Base-by-base conservation (phyloP, 2,113 vertebrate species). In the Cyphomyrus plagiostoma region DNA sequence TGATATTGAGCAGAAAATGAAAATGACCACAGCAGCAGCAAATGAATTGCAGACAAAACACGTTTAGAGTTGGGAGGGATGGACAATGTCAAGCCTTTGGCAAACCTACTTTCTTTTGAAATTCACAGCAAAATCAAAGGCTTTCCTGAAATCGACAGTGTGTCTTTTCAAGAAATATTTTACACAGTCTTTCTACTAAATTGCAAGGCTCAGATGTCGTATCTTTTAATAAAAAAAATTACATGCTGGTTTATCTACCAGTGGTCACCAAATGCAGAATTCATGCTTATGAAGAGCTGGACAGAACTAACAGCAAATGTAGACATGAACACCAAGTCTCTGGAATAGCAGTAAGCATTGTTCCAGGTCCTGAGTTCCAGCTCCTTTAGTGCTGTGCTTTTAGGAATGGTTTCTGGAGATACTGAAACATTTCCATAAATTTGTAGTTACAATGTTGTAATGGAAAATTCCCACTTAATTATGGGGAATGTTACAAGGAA, bases 401-500 rank as follows among this genome's bases (percentile, higher is more conserved):
- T 83, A 86, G 50, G 3, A 50, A 52, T 21, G 30, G 46, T 49
- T 21, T 11, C 19, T 15, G 23, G 50, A 50, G 48, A 84, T 26
- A 85, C 19, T 4, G 10, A 56, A 56, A 53, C 10, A 35, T 53
- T 87, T 52, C 49, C 48, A 56, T 84, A 48, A 21, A 53, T 30
- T 52, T 49, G 42, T 19, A 84, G 45, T 87, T 39, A 39, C 26
- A 52, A 87, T n/a, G 83, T n/a, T 86, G 45, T 86, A 87, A 87
- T 87, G 26, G 85, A 53, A 53, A 87, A 87, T 39, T 53, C 85
- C 84, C 50, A 53, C 8, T 53, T 87, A 30, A 87, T 87, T 87
- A 30, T 53, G 1, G n/a, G 45, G 82, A 84, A 84, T 84, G 39
- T 35, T 52, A 53, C 30, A 53, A n/a, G 39, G 45, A 21, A 15